phyloP scores from a whole-genome alignment of 2,888 invertebrate genomes.

The Tillus elongatus region DNA sequence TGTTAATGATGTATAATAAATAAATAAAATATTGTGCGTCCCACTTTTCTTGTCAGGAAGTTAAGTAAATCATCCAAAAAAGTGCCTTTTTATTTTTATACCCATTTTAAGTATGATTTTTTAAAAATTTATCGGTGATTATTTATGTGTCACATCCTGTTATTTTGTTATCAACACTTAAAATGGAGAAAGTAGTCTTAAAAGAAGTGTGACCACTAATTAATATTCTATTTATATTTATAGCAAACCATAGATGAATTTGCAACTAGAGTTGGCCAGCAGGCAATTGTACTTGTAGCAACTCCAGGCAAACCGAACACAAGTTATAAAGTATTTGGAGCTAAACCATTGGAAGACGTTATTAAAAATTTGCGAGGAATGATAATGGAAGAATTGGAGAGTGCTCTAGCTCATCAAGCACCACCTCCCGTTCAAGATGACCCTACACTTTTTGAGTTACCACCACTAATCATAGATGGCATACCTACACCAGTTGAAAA shows the following conservation, averaged over 20 bases:
- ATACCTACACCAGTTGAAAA: conserved; percentile 98
- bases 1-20: too few species aligned
- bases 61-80: too few species aligned
- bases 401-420: conserved; percentile 85
- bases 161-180: too few species aligned
- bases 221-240: conserved; percentile 21
- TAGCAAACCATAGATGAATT: conserved; percentile 94
- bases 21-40: too few species aligned
- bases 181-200: too few species aligned
- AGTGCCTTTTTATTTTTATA: too few species aligned
- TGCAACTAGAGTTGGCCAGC: conserved; percentile 93
- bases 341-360: conserved; percentile 93
- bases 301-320: conserved; percentile 94
- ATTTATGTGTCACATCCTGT: too few species aligned
- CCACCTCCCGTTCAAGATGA: conserved; percentile 81
- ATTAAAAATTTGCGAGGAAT: conserved; percentile 81
- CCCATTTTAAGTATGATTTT: too few species aligned
- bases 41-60: too few species aligned
- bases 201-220: too few species aligned
- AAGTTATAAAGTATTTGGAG: conserved; percentile 93
- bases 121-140: too few species aligned
- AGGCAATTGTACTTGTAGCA: conserved; percentile 91
- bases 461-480: conserved; percentile 92
- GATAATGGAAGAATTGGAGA: conserved; percentile 93
- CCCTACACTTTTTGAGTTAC: conserved; percentile 88